These are phyloP conservation scores for Galaxea fascicularis DNA, from an alignment of 92 coral and sea anemone genomes.

Conservation along the genomic window DNA sequence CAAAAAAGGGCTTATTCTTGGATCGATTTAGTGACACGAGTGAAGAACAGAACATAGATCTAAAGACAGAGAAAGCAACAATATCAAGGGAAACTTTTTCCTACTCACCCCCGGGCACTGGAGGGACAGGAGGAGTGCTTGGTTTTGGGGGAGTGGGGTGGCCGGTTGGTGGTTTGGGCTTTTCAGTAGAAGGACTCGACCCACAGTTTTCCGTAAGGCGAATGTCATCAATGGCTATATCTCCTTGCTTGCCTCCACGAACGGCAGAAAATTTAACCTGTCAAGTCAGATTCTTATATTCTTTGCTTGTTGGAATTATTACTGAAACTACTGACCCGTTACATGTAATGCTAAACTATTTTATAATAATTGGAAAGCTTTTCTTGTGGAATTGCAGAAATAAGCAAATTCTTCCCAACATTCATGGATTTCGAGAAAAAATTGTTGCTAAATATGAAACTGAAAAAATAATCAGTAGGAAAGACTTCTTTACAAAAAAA, in stretches of 20 bases:
- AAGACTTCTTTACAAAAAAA: no score
- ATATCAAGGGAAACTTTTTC: background rate
- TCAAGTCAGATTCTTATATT: background rate
- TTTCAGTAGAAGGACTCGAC: conserved; percentile 32
- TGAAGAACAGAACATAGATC: no score
- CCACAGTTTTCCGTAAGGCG: conserved; percentile 38
- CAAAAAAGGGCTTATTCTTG: background rate
- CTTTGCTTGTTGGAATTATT: no score
- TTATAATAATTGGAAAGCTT: no score
- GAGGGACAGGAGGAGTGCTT: conserved; percentile 36
- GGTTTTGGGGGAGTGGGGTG: conserved; percentile 47
- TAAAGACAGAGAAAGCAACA: background rate
- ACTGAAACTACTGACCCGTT: no score
- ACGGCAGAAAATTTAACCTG: conserved; percentile 62
- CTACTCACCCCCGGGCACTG: conserved; percentile 34
- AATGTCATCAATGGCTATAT: conserved; percentile 72
- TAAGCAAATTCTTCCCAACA: no score
- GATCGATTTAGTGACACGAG: background rate
- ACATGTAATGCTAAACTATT: no score
- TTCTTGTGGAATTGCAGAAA: no score
- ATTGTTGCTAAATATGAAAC: no score
- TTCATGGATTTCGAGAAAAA: no score
- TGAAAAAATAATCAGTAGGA: no score
- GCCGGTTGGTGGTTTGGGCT: conserved; percentile 41
- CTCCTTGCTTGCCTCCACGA: conserved; percentile 34